Evolutionary conservation across 1,140 invertebrate species (phyloP), one percentile per base, ranked within the genome.

Genomic region (Drosophila simulans): DNA sequence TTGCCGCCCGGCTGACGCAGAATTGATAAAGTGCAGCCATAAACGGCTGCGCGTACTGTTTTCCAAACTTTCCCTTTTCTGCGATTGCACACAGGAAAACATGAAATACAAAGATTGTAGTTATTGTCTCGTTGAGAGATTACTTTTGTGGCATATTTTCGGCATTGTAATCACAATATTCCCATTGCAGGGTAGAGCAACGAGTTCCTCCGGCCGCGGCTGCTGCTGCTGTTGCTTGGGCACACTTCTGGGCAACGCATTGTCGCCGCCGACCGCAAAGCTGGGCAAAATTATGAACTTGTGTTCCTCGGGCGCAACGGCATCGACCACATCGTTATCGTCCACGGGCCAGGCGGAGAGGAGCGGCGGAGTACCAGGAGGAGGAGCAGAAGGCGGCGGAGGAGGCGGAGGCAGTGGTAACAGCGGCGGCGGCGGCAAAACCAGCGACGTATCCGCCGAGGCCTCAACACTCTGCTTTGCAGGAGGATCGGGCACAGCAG

Each of bases 251-350:
- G 80, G 90, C 90, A 88, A 91, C 80, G 70, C 76, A 89, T 90
- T 91, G 90, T 88, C 83, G 83, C 73, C 84, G 59, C 73, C 77
- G 74, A 85, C 83, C 86, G 86, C 78, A 82, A 91, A 85, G 64
- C 90, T 91, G 91, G 90, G 89, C 84, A 92, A 92, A 92, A 92
- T 91, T 91, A 92, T 92, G 91, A 92, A 92, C 90, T 90, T 92
- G 89, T 92, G 91, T 56, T 92, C 91, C 49, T 91, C 91, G 65
- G 81, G 91, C 76, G 86, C 91, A 71, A 91, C 90, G 45, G 86
- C 90, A 85, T 91, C 90, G 48, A 84, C 66, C 74, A 83, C 90
- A 77, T 91, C 90, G 39, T 77, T 91, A 79, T 90, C 90, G 63
- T 91, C 90, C 55, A 72, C 75, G 22, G 89, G 89, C 15, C 72